Base-by-base conservation (phyloP, 2,113 vertebrate genomes). In the Thinocorus orbignyianus region DNA sequence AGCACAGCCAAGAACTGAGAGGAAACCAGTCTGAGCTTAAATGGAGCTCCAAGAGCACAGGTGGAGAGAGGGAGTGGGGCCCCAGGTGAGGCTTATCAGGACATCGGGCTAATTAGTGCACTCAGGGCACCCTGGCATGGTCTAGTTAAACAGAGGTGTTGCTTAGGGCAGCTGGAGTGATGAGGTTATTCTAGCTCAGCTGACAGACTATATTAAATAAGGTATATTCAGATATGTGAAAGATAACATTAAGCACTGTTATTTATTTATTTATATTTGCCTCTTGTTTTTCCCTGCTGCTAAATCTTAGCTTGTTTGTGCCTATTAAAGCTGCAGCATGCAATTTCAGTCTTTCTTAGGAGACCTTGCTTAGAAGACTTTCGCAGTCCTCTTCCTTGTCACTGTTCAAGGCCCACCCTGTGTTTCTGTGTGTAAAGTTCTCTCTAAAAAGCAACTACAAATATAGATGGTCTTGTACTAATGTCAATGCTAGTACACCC, bases 1-100 rank as follows among this genome's bases (percentile, higher is more conserved):
- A 0, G 6, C 4, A 9, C 1, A 4, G 31, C 8, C 0, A 26
- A 9, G 2, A 35, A 0, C 1, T 9, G 0, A 11, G 4, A 10
- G 1, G 1, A 2, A 10, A 5, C 11, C 6, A 6, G 13, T 13
- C n/a, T 17, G 62, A 31, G 9, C 19, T 83, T 7, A 6, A 72
- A n/a, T 1, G 2, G 30, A 86, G 9, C 31, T 42, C 5, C 33
- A 42, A 10, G 20, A 8, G 2, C 17, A 2, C 14, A 2, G 2
- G 23, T 22, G 37, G 11, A 60, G 42, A 41, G 11, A 13, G 42
- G 23, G 17, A 70, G 13, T 1, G 51, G 22, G 46, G 11, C 13
- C 18, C 12, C 76, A 64, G 46, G 18, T 41, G 86, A 22, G 61
- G 44, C 4, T 44, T 2, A 2, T 13, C 9, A 26, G 57, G 25